Base-by-base conservation (phyloP, 1,140 invertebrate genomes). In the Magallana gigas region DNA sequence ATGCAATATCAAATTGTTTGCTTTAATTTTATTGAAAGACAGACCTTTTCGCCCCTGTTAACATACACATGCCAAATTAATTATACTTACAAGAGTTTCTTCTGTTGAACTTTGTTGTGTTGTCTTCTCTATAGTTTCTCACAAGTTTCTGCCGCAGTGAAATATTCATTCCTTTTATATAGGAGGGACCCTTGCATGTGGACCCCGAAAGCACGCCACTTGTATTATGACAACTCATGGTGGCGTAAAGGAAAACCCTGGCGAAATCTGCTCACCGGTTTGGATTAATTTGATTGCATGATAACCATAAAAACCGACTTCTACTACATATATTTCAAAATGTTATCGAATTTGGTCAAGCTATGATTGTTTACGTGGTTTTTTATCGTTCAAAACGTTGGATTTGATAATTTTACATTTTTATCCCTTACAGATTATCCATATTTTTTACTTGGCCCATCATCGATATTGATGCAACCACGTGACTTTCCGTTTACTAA, bases 401-500 rank as follows among this genome's bases (percentile, higher is more conserved):
- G 5, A 48, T 48, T 48, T 2, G 36, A 48, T 48, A 48, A 48
- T 48, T 48, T 4, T 48, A 48, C 2, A 48, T 48, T 48, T 48
- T 4, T 48, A 48, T 48, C 36, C 36, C 2, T 48, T 48, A 48
- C 5, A 48, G 36, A 18, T 0, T 11, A 76, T 76, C 68, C 36
- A 76, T 76, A 29, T 29, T 76, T 76, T 76, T 76, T 76, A 76
- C 68, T 76, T 29, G 8, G 68, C 68, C 68, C 23, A 29, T 76
- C 68, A 76, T 23, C 23, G 23, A 36, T 76, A 76, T 64, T 64
- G 8, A 76, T 76, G 18, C 7, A 29, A 36, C 68, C 68, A 76
- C 68, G 68, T 76, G 68, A 23, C 36, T 76, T 76, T 76, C 23
- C 68, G 68, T 76, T 76, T 76, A 76, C 68, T 76, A 76, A 76